Conservation (phyloP, 2,888 invertebrate species). For the Cheilosia soror region DNA sequence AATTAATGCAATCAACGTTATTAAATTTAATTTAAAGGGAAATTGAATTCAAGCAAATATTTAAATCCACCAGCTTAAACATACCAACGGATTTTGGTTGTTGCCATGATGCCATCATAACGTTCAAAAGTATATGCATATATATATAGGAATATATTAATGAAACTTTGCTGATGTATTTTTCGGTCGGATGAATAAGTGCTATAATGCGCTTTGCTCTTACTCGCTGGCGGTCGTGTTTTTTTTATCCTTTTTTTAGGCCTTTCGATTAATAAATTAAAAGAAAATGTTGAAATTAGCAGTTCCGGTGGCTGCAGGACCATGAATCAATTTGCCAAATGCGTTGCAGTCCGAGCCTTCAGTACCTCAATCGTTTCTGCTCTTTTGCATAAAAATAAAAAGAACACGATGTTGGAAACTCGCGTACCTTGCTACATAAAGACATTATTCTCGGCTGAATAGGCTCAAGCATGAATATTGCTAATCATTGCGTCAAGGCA, state of each 20-base stretch:
- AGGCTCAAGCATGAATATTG: slow-evolving; percentile 30
- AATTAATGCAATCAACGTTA: slow-evolving; percentile 59
- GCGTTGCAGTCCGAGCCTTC: slow-evolving; percentile 63
- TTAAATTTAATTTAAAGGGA: slow-evolving; percentile 63
- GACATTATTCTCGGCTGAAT: slow-evolving; percentile 51
- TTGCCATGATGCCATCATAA: slow-evolving; percentile 1
- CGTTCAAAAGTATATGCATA: neutral
- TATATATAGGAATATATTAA: slow-evolving; percentile 54
- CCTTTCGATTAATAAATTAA: slow-evolving; percentile 68
- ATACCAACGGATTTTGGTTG: slow-evolving; percentile 15
- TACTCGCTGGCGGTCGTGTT: slow-evolving; percentile 29
- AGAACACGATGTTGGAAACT: slow-evolving; percentile 19
- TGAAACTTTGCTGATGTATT: slow-evolving; percentile 73
- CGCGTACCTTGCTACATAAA: slow-evolving; percentile 1
- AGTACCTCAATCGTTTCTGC: slow-evolving; percentile 43
- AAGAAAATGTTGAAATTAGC: slow-evolving; percentile 73
- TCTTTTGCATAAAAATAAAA: slow-evolving; percentile 42
- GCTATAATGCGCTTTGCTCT: slow-evolving; percentile 67
- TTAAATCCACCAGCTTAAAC: slow-evolving; percentile 46
- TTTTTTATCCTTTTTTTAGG: slow-evolving; percentile 32
- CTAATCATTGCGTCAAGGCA: slow-evolving; percentile 29
- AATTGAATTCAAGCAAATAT: slow-evolving; percentile 55
- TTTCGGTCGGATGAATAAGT: slow-evolving; percentile 70
- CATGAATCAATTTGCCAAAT: slow-evolving; percentile 72
- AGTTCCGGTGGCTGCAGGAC: slow-evolving; percentile 55